Percentiles rank a stretch among this genome's conserved stretches.
Evolutionary conservation across 1,140 invertebrate genomes (phyloP).

Genomic region (Aricia agestis): DNA sequence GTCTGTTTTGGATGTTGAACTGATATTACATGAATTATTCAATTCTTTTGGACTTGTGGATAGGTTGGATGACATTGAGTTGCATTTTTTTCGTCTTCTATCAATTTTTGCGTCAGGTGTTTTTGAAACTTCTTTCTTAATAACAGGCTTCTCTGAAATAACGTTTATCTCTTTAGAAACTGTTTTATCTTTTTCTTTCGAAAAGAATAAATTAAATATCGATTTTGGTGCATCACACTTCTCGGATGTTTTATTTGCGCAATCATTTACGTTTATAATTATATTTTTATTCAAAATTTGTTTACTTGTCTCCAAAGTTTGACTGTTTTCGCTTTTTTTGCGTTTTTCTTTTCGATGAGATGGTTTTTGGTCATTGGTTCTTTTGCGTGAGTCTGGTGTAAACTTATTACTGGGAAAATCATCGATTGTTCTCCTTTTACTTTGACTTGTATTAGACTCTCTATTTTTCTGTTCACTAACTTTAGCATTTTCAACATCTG

Average conservation of each 20-base stretch:
- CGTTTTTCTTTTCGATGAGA: conserved; percentile 69
- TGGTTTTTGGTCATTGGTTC: conserved; percentile 57
- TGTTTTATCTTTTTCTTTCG: conserved; percentile 36
- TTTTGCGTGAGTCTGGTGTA: conserved; percentile 48
- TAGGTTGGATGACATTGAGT: conserved; percentile 48
- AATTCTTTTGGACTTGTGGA: conserved; percentile 50
- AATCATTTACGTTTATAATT: conserved; percentile 38
- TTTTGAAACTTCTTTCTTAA: conserved; percentile 49
- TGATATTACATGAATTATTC: conserved; percentile 33
- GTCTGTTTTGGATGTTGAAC: conserved; percentile 42
- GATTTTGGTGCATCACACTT: conserved; percentile 36
- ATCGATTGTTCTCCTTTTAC: conserved; percentile 25
- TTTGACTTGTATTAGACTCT: neutral
- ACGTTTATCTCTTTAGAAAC: conserved; percentile 37
- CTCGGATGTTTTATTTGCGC: conserved; percentile 39
- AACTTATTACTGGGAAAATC: conserved; percentile 23
- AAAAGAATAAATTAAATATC: conserved; percentile 43
- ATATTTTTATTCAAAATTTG: conserved; percentile 41
- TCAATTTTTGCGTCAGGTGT: conserved; percentile 39
- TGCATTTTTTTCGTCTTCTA: conserved; percentile 41
- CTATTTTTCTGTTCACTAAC: neutral
- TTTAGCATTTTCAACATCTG: neutral
- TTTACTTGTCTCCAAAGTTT: conserved; percentile 34
- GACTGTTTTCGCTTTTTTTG: conserved; percentile 51
- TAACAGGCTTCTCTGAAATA: conserved; percentile 55